Percentiles rank a stretch among this genome's conserved stretches.
phyloP scores from a whole-genome alignment of 2,113 vertebrate genomes.

The Cricetomys ansorgei region DNA sequence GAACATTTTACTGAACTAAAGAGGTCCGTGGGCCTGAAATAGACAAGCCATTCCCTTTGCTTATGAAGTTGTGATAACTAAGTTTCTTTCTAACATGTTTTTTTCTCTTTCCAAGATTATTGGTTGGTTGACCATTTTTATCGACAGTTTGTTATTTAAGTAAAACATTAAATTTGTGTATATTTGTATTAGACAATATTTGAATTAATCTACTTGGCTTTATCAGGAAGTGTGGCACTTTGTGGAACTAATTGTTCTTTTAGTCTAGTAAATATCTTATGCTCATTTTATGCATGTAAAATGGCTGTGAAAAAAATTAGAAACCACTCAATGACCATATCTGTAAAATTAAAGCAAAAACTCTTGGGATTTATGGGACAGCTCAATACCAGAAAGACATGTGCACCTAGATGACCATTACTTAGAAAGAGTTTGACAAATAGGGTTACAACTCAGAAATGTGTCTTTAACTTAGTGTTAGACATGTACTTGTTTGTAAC shows the following conservation, averaged over 20 bases:
- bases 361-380: background rate
- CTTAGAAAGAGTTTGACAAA: background rate
- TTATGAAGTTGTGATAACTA: background rate
- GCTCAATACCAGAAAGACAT: background rate
- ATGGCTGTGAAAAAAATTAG: background rate
- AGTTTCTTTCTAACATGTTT: background rate
- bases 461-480: background rate
- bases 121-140: constrained; percentile 63
- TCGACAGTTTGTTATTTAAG: constrained; percentile 41
- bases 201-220: background rate
- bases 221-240: background rate
- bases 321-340: background rate
- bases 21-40: background rate
- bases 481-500: background rate
- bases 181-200: background rate
- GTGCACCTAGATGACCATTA: background rate
- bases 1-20: background rate
- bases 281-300: constrained; percentile 9
- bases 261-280: background rate
- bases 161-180: background rate
- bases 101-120: background rate
- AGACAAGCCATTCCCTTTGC: background rate
- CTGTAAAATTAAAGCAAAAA: background rate
- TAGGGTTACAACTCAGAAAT: constrained; percentile 8
- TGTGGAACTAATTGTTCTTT: background rate